phyloP scores from a whole-genome alignment of 2,113 vertebrate genomes.

The Pyrgilauda ruficollis region DNA sequence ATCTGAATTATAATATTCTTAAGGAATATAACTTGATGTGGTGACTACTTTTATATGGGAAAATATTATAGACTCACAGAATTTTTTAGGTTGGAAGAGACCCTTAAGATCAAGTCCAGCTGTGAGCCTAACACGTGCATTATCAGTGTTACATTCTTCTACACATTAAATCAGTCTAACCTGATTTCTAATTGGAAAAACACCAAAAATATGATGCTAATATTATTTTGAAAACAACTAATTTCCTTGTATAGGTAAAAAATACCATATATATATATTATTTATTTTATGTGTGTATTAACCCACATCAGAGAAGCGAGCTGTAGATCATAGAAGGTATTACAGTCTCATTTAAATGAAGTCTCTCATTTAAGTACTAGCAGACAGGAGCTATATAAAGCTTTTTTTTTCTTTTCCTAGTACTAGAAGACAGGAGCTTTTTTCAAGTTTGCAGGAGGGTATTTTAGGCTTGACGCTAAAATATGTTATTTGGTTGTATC shows the following conservation, averaged over 20 bases:
- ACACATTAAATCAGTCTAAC: not conserved
- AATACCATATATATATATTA: not conserved
- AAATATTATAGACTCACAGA: not conserved
- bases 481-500: not conserved
- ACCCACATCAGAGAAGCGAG: not conserved
- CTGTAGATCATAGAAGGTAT: not conserved
- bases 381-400: not conserved
- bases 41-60: not conserved
- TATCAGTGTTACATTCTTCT: not conserved
- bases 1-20: not conserved
- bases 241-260: not conserved
- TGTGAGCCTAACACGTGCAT: not conserved
- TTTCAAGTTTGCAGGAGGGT: not conserved
- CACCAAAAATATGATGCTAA: not conserved
- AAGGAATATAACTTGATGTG: not conserved
- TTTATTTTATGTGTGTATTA: not conserved
- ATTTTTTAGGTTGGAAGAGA: not conserved
- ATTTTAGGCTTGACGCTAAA: not conserved
- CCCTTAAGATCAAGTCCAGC: not conserved
- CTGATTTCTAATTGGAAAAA: not conserved
- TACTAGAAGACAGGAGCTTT: not conserved
- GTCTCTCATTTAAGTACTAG: not conserved
- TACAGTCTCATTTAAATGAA: not conserved
- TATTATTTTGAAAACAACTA: not conserved
- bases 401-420: not conserved